Conservation (phyloP, 2,888 invertebrate genomes). For the Timema podura region DNA sequence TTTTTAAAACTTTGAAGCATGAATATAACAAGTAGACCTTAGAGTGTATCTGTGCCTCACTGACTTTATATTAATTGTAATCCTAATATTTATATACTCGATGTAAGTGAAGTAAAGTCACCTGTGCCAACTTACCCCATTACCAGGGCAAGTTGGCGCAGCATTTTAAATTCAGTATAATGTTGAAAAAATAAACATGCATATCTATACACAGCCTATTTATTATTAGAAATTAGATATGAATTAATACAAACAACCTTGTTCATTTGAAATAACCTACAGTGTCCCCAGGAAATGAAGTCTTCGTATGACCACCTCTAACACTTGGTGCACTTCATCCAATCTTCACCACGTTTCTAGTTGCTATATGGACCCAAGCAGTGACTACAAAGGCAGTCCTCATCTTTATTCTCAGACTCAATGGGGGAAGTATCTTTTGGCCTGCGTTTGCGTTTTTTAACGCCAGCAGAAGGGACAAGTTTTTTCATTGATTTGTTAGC, state of each 20-base stretch:
- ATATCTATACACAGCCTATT: no score
- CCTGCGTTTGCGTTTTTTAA: neutral
- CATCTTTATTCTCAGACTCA: slow-evolving; percentile 1
- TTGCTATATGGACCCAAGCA: neutral
- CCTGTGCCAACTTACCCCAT: no score
- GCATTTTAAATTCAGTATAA: no score
- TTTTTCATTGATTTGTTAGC: neutral
- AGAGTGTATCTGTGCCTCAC: no score
- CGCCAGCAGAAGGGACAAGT: neutral
- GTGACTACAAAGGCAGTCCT: slow-evolving; percentile 8
- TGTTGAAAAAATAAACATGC: no score
- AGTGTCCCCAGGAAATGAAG: neutral
- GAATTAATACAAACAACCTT: slow-evolving; percentile 12
- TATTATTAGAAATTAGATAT: no score
- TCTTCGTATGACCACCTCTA: slow-evolving; percentile 12
- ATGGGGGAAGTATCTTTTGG: neutral
- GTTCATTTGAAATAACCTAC: neutral
- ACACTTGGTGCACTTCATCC: neutral
- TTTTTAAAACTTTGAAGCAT: no score
- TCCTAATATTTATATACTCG: no score
- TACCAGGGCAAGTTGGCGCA: no score
- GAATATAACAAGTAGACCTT: no score
- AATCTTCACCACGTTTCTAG: neutral
- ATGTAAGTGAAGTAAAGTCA: no score
- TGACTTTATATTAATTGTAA: no score